Evolutionary conservation across 2,797 vertebrate genomes (phyloP).

Genomic region (Siniperca scherzeri): DNA sequence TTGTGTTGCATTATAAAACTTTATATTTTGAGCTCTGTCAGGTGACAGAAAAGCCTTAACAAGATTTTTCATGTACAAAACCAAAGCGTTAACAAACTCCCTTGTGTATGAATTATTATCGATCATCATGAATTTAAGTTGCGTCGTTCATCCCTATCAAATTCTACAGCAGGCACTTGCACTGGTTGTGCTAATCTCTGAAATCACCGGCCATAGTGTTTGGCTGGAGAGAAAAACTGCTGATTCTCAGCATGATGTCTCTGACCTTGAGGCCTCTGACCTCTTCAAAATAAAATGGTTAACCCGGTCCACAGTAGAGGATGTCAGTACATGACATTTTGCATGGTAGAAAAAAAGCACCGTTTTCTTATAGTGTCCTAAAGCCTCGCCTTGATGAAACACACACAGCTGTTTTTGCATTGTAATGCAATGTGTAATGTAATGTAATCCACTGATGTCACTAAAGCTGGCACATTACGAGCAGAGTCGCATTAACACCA

Average conservation of each 20-base stretch:
- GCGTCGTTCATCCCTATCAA: no score
- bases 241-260: background rate
- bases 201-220: background rate
- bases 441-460: background rate
- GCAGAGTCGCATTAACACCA: background rate
- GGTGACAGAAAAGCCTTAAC: no score
- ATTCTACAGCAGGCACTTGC: no score
- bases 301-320: background rate
- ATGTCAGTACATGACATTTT: background rate
- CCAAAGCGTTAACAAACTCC: no score
- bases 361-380: background rate
- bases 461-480: background rate
- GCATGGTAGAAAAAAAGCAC: background rate
- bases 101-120: no score
- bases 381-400: background rate
- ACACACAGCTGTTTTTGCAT: constrained; percentile 6
- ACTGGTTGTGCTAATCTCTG: no score
- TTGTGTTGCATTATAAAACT: no score
- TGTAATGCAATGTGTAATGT: background rate
- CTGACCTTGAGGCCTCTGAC: background rate
- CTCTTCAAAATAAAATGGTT: background rate
- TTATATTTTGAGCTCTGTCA: no score
- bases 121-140: no score
- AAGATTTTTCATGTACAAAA: no score
- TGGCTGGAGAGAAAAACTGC: background rate